phyloP scores from a whole-genome alignment of 2,797 vertebrate species.

The Sarcophilus harrisii region DNA sequence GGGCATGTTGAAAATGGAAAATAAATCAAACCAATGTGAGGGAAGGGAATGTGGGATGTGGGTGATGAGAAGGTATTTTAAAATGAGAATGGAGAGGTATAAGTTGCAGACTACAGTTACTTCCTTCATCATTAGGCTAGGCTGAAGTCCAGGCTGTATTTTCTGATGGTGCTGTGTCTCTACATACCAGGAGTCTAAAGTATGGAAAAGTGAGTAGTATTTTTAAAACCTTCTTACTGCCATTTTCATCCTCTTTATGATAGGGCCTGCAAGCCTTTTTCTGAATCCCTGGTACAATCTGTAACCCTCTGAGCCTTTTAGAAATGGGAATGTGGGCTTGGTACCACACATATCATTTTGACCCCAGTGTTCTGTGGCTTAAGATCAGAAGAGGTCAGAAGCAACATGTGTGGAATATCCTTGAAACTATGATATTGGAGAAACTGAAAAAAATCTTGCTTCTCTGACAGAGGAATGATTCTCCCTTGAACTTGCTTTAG shows the following conservation, averaged over 20 bases:
- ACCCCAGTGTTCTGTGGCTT: too few species aligned
- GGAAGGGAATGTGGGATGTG: background rate
- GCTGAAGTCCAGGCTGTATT: constrained; percentile 98
- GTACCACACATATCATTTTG: fast-evolving
- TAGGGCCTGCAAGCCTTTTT: background rate
- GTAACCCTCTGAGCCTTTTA: background rate
- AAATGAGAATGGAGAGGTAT: background rate
- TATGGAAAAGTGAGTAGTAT: constrained; percentile 93
- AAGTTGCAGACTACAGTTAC: background rate
- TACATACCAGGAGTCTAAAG: constrained; percentile 97
- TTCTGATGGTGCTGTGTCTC: constrained; percentile 93
- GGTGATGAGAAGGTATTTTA: background rate
- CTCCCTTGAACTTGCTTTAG: background rate
- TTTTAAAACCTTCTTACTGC: background rate
- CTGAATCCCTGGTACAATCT: background rate
- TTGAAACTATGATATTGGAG: background rate
- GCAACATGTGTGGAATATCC: too few species aligned
- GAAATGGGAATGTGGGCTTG: background rate
- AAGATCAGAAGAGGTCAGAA: background rate
- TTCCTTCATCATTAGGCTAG: constrained; percentile 88
- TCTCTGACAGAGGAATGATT: background rate
- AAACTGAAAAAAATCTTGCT: background rate
- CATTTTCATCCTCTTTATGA: background rate
- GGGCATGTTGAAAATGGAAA: background rate
- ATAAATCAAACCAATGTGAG: background rate